phyloP scores from a whole-genome alignment of 2,888 invertebrate species.

The Hydrotaea diabolus region DNA sequence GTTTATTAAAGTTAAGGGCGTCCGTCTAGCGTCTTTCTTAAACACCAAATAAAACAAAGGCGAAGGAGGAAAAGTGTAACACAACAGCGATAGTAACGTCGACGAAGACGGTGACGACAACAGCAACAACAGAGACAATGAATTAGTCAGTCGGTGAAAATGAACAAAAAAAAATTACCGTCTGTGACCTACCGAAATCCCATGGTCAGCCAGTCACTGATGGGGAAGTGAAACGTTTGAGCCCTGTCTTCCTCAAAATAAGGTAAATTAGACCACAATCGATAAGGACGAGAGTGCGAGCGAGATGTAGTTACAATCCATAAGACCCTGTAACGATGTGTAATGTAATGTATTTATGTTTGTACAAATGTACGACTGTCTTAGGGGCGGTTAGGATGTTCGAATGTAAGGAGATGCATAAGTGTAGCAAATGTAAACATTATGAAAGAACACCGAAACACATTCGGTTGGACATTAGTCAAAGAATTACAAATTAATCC shows the following conservation, averaged over 20 bases:
- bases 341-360: slow-evolving; percentile 47
- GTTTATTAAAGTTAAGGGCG: slow-evolving; percentile 61
- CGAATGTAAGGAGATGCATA: no score
- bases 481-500: slow-evolving; percentile 77
- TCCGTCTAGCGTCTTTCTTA: not conserved
- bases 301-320: slow-evolving; percentile 37
- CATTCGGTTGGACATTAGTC: slow-evolving; percentile 71
- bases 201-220: slow-evolving; percentile 41
- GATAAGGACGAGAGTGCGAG: slow-evolving; percentile 61
- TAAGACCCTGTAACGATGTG: slow-evolving; percentile 54
- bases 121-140: slow-evolving; percentile 48
- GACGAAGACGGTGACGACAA: no score
- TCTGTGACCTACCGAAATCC: slow-evolving; percentile 24
- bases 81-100: not conserved
- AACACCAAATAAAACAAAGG: slow-evolving; percentile 36
- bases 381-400: not conserved
- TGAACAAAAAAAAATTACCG: slow-evolving; percentile 30
- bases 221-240: slow-evolving; percentile 63
- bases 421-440: slow-evolving; percentile 71
- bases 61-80: slow-evolving; percentile 44
- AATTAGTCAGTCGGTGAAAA: slow-evolving; percentile 66
- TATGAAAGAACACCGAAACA: slow-evolving; percentile 64
- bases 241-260: slow-evolving; percentile 70
- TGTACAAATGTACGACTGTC: not conserved
- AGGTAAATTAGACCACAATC: slow-evolving; percentile 76